These are phyloP conservation scores for Catotricha subobsoleta DNA, from an alignment of 2,888 invertebrate genomes.

Conservation along the genomic window DNA sequence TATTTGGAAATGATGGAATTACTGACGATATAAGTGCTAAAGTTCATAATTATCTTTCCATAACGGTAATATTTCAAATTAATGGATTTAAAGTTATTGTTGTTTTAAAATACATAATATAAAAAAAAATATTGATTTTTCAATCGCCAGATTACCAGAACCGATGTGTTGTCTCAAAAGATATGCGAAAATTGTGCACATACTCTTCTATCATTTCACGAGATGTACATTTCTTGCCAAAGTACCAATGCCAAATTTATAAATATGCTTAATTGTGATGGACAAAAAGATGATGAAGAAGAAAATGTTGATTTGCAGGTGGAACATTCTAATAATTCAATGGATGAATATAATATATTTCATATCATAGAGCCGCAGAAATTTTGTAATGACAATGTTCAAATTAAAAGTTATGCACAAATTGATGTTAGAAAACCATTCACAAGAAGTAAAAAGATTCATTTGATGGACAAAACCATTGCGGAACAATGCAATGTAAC, in stretches of 20 bases:
- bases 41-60: conserved; percentile 2
- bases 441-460: no score
- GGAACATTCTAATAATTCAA: no score
- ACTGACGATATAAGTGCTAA: not conserved
- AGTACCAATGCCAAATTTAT: not conserved
- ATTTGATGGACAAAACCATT: no score
- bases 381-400: no score
- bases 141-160: not conserved
- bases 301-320: no score
- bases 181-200: not conserved
- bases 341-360: no score
- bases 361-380: no score
- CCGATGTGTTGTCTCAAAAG: conserved; percentile 5
- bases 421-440: no score
- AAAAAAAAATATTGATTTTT: not conserved
- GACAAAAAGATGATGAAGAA: conserved; percentile 1
- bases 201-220: conserved; percentile 1
- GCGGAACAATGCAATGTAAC: no score
- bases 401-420: no score
- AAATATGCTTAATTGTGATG: not conserved
- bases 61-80: not conserved
- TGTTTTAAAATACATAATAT: not conserved
- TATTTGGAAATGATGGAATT: conserved; percentile 3
- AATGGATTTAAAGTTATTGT: not conserved
- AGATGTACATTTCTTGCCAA: conserved; percentile 1